Base-by-base conservation (phyloP, 2,888 invertebrate species). In the Parapristionchus giblindavisi region DNA sequence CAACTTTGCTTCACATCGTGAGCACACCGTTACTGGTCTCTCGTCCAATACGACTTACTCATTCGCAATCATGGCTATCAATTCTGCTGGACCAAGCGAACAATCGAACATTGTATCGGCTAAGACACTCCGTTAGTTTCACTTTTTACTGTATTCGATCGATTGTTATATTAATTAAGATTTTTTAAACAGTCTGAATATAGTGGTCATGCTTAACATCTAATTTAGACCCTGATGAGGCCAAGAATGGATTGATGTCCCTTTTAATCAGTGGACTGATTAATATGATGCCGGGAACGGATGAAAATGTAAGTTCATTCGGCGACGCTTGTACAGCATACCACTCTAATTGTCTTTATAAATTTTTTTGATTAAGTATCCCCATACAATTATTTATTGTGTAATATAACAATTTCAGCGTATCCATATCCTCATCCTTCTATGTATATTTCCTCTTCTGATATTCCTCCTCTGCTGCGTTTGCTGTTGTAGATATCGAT, bases 121-220 rank as follows among this genome's bases (percentile, higher is more conserved):
- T 61, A 80, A 79, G 51, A 83, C 85, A 17, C 81, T 83, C 60
- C 79, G 85, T 85, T 65, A 72, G 81, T 80, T 61, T 34, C 32
- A n/a, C 11, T 60, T 40, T 29, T 48, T 5, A 54, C 27, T n/a
- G 17, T 14, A n/a, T 24, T n/a, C 56, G 24, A 54, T 54, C 11
- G 43, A 17, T 17, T 8, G 8, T 43, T 43, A 8, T 43, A 14
- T 43, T 8, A 14, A 54, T 24, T n/a, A 27, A 14, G 60, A 5
- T 27, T 27, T 27, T n/a, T 56, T 32, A 34, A 14, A 5, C 60
- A 11, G 17, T 34, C 24, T 24, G 11, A 14, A 27, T n/a, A 27
- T 60, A 6, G 24, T 24, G 54, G 6, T 54, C 24, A 54, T n/a
- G 17, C 14, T 14, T 24, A n/a, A 29, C 11, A 17, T 61, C 14